These are phyloP conservation scores for Pseudomyrmex gracilis DNA, from an alignment of 1,140 invertebrate species.

Conservation along the genomic window DNA sequence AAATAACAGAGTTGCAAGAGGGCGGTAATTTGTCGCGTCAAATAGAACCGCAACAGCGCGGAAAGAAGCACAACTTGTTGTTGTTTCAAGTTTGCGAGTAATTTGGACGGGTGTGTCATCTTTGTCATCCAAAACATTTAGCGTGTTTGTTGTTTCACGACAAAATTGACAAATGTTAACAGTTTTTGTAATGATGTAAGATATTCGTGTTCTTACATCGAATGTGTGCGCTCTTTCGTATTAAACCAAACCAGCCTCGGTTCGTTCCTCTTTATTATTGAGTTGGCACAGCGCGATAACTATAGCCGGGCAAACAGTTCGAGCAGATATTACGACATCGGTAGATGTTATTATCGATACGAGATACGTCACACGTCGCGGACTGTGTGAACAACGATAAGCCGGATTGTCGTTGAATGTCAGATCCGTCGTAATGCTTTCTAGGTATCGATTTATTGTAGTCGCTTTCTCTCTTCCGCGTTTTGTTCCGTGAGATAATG, in stretches of 20 bases:
- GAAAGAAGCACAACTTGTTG: no score
- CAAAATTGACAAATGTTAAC: background rate
- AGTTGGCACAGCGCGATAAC: conserved; percentile 48
- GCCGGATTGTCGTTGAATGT: conserved; percentile 43
- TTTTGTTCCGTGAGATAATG: conserved; percentile 22
- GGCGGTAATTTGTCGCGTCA: no score
- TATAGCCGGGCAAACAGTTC: conserved; percentile 35
- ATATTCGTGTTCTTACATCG: background rate
- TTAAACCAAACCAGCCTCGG: conserved; percentile 28
- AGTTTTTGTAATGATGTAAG: background rate
- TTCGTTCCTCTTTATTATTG: conserved; percentile 62
- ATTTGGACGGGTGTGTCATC: no score
- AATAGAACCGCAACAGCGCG: no score
- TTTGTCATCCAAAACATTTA: no score
- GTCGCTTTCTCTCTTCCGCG: background rate
- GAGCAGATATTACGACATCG: conserved; percentile 37
- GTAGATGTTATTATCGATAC: conserved; percentile 59
- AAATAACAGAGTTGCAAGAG: no score
- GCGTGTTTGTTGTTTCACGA: background rate
- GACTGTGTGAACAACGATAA: conserved; percentile 53
- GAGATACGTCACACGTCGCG: conserved; percentile 33
- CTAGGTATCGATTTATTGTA: conserved; percentile 49
- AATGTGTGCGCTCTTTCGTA: conserved; percentile 7
- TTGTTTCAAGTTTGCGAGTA: no score
- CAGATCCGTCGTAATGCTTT: conserved; percentile 47